These are phyloP conservation scores for Naja naja DNA, from an alignment of 2,113 vertebrate genomes.

Conservation along the genomic window DNA sequence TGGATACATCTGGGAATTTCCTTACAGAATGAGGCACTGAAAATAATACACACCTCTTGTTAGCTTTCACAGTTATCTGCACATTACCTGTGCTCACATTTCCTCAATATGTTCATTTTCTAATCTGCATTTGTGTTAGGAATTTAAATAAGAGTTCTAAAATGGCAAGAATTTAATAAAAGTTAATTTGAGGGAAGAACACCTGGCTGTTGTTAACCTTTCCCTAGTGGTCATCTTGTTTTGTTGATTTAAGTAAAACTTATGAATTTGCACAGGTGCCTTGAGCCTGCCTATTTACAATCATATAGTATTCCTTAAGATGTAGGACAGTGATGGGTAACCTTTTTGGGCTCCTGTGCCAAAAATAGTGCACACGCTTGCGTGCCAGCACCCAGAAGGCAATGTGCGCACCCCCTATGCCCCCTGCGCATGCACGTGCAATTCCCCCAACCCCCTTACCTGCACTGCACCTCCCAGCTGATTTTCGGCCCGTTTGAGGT, in stretches of 20 bases:
- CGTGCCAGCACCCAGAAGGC: no score
- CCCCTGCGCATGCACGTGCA: no score
- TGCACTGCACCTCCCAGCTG: no score
- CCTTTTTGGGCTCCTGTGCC: no score
- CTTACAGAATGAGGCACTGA: not conserved
- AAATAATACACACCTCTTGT: not conserved
- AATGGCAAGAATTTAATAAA: not conserved
- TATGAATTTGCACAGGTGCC: not conserved
- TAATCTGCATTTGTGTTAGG: not conserved
- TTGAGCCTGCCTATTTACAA: not conserved
- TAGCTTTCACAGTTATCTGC: not conserved
- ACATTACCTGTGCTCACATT: not conserved
- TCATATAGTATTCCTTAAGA: not conserved
- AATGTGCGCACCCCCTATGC: no score
- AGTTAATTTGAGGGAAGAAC: not conserved
- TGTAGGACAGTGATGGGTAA: not conserved
- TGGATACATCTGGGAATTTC: not conserved
- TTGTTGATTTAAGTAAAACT: not conserved
- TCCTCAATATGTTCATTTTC: not conserved
- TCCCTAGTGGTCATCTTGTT: not conserved
- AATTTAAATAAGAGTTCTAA: not conserved
- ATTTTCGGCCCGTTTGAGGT: no score
- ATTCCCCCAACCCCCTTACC: no score
- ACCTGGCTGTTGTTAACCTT: not conserved
- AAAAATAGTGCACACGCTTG: no score